Evolutionary conservation across 2,113 vertebrate genomes (phyloP).

Genomic region (Tachuris rubrigastra): DNA sequence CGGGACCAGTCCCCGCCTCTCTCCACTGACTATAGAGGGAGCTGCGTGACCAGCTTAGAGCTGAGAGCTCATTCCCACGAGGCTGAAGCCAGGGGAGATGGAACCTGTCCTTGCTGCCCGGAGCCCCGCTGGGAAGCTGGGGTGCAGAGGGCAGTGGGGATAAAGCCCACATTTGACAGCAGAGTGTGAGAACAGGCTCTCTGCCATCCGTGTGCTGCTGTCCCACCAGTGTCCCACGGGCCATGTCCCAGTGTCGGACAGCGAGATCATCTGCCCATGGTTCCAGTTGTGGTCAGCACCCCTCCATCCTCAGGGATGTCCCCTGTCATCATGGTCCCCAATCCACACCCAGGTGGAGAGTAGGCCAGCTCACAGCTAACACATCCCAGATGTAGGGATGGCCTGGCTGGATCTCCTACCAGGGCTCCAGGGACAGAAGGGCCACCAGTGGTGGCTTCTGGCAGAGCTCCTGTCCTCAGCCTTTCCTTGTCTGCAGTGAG

Average conservation of each 20-base stretch:
- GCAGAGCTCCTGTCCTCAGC: background rate
- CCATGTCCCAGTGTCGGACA: accelerated
- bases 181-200: accelerated
- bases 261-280: background rate
- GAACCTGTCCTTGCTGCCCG: background rate
- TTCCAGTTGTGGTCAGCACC: background rate
- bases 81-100: background rate
- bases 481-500: accelerated
- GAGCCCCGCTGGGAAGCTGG: background rate
- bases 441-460: background rate
- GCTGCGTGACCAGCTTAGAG: slow-evolving; percentile 37
- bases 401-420: background rate
- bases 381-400: accelerated
- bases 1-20: background rate
- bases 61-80: background rate
- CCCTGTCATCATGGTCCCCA: accelerated
- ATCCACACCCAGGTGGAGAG: accelerated
- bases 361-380: background rate
- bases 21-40: slow-evolving; percentile 60
- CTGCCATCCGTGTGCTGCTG: background rate
- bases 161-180: accelerated
- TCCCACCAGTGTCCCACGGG: background rate
- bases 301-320: background rate
- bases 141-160: accelerated
- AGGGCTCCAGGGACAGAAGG: no score